A percentile compares a stretch with the other conserved stretches of the same genome.
Evolutionary conservation across 2,888 invertebrate species (phyloP).

Genomic region (Melanostoma scalare): DNA sequence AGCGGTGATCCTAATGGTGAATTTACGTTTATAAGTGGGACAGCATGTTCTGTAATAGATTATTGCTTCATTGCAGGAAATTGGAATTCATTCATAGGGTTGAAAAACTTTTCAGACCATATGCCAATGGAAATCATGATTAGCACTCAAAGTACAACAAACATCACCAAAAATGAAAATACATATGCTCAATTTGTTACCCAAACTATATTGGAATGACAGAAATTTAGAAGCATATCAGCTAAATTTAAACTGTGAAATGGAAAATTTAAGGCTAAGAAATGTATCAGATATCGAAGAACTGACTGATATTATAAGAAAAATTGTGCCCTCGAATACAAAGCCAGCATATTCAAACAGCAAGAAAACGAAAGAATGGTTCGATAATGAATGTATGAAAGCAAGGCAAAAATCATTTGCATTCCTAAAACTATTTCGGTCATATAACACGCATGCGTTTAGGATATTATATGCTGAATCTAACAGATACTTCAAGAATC

Average conservation of each 20-base stretch:
- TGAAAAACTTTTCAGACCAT: slow-evolving; percentile 12
- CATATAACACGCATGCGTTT: too few species aligned
- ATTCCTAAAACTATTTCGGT: too few species aligned
- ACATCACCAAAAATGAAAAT: neutral
- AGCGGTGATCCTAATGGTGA: neutral
- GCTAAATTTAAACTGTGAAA: neutral
- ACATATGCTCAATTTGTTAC: neutral
- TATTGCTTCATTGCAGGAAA: slow-evolving; percentile 25
- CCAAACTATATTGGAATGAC: neutral
- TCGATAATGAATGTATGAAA: too few species aligned
- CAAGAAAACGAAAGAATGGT: too few species aligned
- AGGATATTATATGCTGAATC: too few species aligned
- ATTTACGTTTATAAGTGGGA: slow-evolving; percentile 20
- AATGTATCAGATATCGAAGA: too few species aligned
- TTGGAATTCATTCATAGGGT: slow-evolving; percentile 11
- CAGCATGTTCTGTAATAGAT: slow-evolving; percentile 18
- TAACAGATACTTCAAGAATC: too few species aligned
- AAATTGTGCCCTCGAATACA: too few species aligned
- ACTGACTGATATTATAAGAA: too few species aligned
- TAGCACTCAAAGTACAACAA: neutral
- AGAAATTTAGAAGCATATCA: neutral
- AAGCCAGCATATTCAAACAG: too few species aligned
- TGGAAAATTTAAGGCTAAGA: neutral
- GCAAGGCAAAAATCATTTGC: too few species aligned
- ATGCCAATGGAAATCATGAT: slow-evolving; percentile 14